Evolutionary conservation across 2,113 vertebrate species (phyloP).

Genomic region (Forbesichthys agassizii): DNA sequence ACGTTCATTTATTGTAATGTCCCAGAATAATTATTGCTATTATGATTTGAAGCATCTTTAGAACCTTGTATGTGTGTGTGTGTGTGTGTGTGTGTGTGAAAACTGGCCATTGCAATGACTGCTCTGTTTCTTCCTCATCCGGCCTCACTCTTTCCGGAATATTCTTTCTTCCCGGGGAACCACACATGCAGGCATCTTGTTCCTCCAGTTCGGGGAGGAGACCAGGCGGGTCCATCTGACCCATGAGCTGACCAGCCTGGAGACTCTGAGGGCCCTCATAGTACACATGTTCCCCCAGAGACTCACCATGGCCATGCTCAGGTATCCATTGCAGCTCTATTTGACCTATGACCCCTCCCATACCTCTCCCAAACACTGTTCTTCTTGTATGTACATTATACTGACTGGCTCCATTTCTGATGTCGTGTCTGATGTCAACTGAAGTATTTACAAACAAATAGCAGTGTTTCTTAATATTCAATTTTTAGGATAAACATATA

Average conservation of each 20-base stretch:
- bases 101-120: background rate
- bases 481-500: background rate
- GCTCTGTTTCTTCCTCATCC: background rate
- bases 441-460: background rate
- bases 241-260: slow-evolving; percentile 97
- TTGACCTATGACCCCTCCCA: background rate
- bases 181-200: slow-evolving; percentile 84
- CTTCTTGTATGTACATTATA: background rate
- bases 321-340: slow-evolving; percentile 50
- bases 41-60: background rate
- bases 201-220: slow-evolving; percentile 97
- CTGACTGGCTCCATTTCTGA: too few species aligned
- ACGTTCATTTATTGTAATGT: background rate
- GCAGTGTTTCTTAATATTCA: background rate
- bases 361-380: too few species aligned
- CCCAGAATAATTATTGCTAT: background rate
- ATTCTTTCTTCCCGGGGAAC: slow-evolving; percentile 26
- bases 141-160: too few species aligned
- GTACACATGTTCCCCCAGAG: slow-evolving; percentile 99
- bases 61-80: background rate
- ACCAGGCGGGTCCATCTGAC: slow-evolving; percentile 93
- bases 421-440: too few species aligned
- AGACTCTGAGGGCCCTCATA: slow-evolving; percentile 94
- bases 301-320: slow-evolving; percentile 95
- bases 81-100: slow-evolving; percentile 3